Evolutionary conservation across 2,113 vertebrate species (phyloP).

Genomic region (Gallinago media): DNA sequence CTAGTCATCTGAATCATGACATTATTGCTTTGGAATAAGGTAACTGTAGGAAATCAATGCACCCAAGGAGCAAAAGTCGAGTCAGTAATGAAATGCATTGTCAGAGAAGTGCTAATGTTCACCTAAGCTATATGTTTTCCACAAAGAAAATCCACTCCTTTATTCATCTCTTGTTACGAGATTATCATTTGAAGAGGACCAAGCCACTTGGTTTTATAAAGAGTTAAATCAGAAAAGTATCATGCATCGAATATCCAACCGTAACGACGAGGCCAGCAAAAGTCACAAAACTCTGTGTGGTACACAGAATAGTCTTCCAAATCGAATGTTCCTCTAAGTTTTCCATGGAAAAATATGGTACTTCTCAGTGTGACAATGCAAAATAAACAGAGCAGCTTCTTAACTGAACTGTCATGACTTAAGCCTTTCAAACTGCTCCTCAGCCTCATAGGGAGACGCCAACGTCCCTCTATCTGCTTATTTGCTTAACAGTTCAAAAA

Average conservation of each 20-base stretch:
- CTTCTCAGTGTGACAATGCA: not conserved
- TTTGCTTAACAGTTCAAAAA: not conserved
- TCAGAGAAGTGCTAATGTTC: too few relatives aligned
- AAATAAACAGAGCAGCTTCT: not conserved
- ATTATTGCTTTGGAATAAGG: accelerated
- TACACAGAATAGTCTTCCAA: not conserved
- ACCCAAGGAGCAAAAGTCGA: not conserved
- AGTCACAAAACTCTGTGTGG: not conserved
- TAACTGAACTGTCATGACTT: not conserved
- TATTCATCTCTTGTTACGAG: accelerated
- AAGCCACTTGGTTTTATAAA: not conserved
- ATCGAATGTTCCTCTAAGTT: not conserved
- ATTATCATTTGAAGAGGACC: not conserved
- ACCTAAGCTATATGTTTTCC: not conserved
- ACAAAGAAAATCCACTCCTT: not conserved
- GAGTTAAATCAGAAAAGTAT: not conserved
- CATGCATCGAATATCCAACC: accelerated
- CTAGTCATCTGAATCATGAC: accelerated
- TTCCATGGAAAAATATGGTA: not conserved
- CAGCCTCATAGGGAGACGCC: not conserved
- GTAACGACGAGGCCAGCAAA: not conserved
- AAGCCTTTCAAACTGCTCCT: not conserved
- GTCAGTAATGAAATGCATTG: too few relatives aligned
- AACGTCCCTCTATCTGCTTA: not conserved
- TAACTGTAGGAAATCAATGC: not conserved